These are phyloP conservation scores for Burhinus bistriatus DNA, from an alignment of 2,113 vertebrate genomes.

Conservation along the genomic window DNA sequence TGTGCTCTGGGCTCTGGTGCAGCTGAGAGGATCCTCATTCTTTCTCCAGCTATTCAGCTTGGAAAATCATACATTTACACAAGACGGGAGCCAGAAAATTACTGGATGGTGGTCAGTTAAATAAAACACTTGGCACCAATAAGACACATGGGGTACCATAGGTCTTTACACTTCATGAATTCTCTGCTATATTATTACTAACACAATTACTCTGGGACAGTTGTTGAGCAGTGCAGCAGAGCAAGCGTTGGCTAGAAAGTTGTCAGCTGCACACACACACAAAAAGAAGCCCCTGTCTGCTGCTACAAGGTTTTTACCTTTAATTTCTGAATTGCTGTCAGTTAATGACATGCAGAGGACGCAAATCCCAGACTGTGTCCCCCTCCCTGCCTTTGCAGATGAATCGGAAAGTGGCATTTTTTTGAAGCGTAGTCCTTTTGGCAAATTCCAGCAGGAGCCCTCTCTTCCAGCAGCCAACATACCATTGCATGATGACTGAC, in stretches of 20 bases:
- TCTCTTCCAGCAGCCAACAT: background rate
- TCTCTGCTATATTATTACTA: constrained; percentile 19
- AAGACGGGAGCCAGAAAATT: constrained; percentile 4
- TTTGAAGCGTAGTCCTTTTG: background rate
- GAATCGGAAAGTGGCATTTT: background rate
- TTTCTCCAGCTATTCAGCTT: background rate
- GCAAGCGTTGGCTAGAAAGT: background rate
- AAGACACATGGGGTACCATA: background rate
- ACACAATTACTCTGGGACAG: background rate
- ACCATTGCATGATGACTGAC: background rate
- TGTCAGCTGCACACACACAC: background rate
- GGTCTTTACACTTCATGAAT: constrained; percentile 28
- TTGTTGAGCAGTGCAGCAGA: background rate
- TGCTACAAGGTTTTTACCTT: background rate
- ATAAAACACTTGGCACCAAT: constrained; percentile 8
- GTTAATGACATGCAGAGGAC: background rate
- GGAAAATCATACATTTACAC: constrained; percentile 13
- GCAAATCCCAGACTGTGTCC: background rate
- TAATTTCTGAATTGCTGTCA: background rate
- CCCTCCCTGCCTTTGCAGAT: background rate
- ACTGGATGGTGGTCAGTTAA: constrained; percentile 34
- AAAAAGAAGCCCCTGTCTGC: background rate
- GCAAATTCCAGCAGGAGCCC: background rate
- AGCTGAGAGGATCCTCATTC: background rate
- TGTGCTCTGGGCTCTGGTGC: background rate